phyloP scores from a whole-genome alignment of 2,888 invertebrate species.

The Cabera pusaria region DNA sequence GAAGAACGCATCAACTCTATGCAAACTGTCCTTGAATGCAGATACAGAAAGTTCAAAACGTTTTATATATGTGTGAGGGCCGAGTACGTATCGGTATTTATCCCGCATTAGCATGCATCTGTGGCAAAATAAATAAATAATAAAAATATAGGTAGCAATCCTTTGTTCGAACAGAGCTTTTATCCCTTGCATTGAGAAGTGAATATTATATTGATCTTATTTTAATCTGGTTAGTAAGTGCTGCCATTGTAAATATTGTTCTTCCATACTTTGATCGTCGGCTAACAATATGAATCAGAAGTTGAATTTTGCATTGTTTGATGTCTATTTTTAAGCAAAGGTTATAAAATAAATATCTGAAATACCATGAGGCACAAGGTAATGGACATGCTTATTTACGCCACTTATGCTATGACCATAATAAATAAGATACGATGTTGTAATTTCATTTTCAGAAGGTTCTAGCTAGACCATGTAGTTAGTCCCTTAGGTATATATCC shows the following conservation, averaged over 20 bases:
- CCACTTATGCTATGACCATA: no score
- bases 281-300: conserved; percentile 15
- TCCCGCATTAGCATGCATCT: conserved; percentile 75
- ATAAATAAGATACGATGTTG: no score
- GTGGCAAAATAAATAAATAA: conserved; percentile 37
- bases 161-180: conserved; percentile 61
- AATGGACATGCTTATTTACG: no score
- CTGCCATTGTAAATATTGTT: conserved; percentile 21
- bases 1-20: conserved; percentile 7
- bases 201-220: conserved; percentile 41
- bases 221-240: conserved; percentile 29
- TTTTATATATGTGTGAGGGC: conserved; percentile 46
- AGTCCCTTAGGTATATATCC: no score
- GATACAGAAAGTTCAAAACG: conserved; percentile 5
- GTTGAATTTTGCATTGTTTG: no score
- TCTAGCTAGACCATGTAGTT: no score
- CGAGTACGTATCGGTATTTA: conserved; percentile 65
- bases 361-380: no score
- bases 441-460: no score
- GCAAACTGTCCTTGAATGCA: conserved; percentile 6
- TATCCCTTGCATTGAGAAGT: conserved; percentile 44
- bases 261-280: conserved; percentile 17
- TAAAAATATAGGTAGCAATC: conserved; percentile 35
- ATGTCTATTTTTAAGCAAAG: no score
- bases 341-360: no score